phyloP scores from a whole-genome alignment of 2,113 vertebrate species.

The Brachyhypopomus gauderio region DNA sequence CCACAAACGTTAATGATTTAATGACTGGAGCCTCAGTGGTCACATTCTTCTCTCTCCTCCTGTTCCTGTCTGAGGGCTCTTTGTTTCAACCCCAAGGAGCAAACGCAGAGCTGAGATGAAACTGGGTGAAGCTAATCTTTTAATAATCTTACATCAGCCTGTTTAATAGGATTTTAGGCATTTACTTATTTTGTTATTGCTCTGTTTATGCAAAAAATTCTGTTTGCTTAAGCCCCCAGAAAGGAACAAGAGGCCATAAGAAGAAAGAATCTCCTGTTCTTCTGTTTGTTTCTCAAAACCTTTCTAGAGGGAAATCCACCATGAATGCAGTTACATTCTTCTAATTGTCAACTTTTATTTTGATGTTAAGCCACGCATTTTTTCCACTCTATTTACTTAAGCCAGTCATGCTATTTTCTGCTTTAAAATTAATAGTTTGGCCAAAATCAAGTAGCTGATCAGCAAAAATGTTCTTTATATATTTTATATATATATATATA shows the following conservation, averaged over 20 bases:
- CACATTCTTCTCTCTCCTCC: slow-evolving; percentile 45
- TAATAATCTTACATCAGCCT: slow-evolving; percentile 73
- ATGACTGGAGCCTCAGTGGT: slow-evolving; percentile 34
- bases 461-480: too few relatives aligned
- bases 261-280: slow-evolving; percentile 25
- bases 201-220: slow-evolving; percentile 23
- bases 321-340: slow-evolving; percentile 1
- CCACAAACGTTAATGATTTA: background rate
- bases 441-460: too few relatives aligned
- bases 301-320: background rate
- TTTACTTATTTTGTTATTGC: slow-evolving; percentile 42
- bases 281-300: slow-evolving; percentile 15
- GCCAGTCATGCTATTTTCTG: background rate
- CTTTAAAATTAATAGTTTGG: too few relatives aligned
- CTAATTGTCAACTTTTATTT: background rate
- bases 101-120: slow-evolving; percentile 67
- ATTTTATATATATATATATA: too few relatives aligned
- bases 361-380: background rate
- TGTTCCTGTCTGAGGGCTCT: slow-evolving; percentile 55
- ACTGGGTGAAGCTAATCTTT: slow-evolving; percentile 75
- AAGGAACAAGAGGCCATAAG: slow-evolving; percentile 18
- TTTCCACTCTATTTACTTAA: background rate
- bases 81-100: slow-evolving; percentile 64
- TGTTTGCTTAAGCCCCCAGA: slow-evolving; percentile 12
- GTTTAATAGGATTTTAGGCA: slow-evolving; percentile 58